These are phyloP conservation scores for Erpobdella octoculata DNA, from an alignment of 2,888 invertebrate species.

Conservation along the genomic window DNA sequence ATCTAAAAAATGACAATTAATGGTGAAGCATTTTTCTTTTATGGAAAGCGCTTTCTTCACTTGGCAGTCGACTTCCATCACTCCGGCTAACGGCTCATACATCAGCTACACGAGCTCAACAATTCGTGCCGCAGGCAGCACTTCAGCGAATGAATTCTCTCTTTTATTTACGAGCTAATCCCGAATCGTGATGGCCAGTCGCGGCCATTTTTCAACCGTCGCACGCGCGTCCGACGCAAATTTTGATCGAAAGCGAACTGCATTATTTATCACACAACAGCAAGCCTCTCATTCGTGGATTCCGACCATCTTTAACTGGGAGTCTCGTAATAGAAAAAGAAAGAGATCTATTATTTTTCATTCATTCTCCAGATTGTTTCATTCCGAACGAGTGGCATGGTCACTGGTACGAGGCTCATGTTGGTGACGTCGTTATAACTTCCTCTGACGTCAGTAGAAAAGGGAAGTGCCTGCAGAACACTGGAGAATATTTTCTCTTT, in stretches of 20 bases:
- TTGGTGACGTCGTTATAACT: slow-evolving; percentile 26
- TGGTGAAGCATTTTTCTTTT: too few relatives aligned
- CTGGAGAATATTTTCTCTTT: slow-evolving; percentile 29
- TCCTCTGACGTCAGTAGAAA: slow-evolving; percentile 27
- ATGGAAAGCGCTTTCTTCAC: too few relatives aligned
- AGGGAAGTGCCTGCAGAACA: slow-evolving; percentile 30
- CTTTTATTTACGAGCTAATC: slow-evolving; percentile 13
- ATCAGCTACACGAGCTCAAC: neutral
- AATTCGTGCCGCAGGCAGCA: neutral
- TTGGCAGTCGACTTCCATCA: too few relatives aligned
- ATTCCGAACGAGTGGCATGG: slow-evolving; percentile 29
- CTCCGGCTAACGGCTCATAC: neutral
- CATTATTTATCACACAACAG: slow-evolving; percentile 11
- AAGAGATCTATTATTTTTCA: too few relatives aligned
- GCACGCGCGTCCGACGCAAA: neutral
- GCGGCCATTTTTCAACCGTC: slow-evolving; percentile 5
- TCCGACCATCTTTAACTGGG: slow-evolving; percentile 3
- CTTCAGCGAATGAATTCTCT: neutral
- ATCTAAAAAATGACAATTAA: too few relatives aligned
- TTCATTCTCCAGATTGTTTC: slow-evolving; percentile 13
- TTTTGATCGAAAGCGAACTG: slow-evolving; percentile 6
- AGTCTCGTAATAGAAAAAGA: too few relatives aligned
- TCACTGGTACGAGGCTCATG: slow-evolving; percentile 29
- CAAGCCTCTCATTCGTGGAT: neutral
- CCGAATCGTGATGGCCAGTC: slow-evolving; percentile 8